A percentile compares a stretch with the other conserved stretches of the same genome.
Conservation (phyloP, 2,888 invertebrate species). For the Fabriciana adippe region DNA sequence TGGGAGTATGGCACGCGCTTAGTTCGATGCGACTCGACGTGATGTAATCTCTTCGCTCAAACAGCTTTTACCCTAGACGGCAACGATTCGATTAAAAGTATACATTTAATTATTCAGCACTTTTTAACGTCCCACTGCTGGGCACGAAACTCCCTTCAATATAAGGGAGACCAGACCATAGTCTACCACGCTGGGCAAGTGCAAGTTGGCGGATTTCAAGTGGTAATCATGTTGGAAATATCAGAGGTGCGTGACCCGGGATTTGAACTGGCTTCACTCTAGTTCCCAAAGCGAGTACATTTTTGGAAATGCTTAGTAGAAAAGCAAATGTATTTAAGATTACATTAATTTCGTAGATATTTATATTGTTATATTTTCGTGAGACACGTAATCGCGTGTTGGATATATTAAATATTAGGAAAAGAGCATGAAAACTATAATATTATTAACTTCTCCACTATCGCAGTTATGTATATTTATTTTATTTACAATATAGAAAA, state of each 20-base stretch:
- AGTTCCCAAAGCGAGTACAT: not conserved
- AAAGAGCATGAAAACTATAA: not conserved
- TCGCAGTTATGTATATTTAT: no score
- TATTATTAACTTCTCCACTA: not conserved
- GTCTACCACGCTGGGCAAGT: no score
- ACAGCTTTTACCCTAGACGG: not conserved
- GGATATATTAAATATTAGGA: not conserved
- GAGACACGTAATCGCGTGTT: constrained; percentile 9
- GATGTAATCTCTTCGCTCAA: not conserved
- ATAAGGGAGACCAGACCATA: no score
- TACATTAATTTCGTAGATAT: no score
- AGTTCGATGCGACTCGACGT: not conserved
- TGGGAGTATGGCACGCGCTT: not conserved
- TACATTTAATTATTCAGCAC: no score
- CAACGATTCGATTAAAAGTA: not conserved
- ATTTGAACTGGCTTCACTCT: no score
- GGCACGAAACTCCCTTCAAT: no score
- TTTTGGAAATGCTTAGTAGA: not conserved
- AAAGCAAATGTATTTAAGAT: no score
- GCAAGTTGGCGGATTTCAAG: no score
- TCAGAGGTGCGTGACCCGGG: no score
- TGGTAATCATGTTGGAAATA: no score
- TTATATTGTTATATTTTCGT: not conserved
- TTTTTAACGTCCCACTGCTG: no score
- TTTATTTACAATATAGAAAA: not conserved